Conservation (phyloP, 2,797 vertebrate genomes). For the Margarornis squamiger region DNA sequence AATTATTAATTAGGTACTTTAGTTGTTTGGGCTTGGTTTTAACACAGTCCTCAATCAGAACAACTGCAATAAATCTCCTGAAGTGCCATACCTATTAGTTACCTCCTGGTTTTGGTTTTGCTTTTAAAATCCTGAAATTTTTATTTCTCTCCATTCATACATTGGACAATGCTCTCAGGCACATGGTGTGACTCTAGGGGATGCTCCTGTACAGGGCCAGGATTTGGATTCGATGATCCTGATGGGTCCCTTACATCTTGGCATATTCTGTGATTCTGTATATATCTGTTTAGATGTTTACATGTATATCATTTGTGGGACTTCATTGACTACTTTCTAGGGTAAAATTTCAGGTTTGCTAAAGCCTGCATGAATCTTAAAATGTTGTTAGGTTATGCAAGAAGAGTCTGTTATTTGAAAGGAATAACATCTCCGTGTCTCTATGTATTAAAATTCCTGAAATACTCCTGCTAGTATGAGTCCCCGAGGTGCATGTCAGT, state of each 20-base stretch:
- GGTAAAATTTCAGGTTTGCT: background rate
- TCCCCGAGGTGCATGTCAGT: background rate
- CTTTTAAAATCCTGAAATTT: background rate
- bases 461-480: background rate
- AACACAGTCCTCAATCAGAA: background rate
- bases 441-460: background rate
- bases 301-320: background rate
- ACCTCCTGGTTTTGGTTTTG: accelerated
- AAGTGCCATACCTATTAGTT: background rate
- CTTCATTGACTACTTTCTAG: background rate
- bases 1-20: background rate
- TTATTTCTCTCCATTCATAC: background rate
- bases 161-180: background rate
- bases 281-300: background rate
- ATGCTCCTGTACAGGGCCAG: background rate
- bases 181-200: background rate
- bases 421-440: background rate
- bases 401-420: background rate
- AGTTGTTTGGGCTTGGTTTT: background rate
- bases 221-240: background rate
- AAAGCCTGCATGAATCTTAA: background rate
- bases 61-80: background rate
- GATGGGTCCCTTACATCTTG: background rate
- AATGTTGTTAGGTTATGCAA: background rate
- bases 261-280: background rate